A percentile compares a stretch with the other conserved stretches of the same genome.
phyloP scores from a whole-genome alignment of 2,113 vertebrate genomes.

The Psammodynastes pulverulentus region DNA sequence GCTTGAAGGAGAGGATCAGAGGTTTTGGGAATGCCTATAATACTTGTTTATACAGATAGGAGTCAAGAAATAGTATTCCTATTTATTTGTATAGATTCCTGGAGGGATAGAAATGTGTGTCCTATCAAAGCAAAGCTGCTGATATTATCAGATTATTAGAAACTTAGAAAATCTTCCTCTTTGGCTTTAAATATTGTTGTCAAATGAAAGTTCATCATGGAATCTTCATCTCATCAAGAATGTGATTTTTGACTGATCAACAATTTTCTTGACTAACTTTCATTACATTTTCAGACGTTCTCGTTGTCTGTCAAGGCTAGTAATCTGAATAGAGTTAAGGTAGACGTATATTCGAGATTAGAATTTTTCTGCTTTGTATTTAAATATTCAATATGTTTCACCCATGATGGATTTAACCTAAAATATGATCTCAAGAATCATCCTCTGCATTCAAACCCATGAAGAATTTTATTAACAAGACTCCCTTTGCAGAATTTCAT shows the following conservation, averaged over 20 bases:
- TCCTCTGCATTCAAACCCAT: not conserved
- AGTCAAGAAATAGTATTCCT: not conserved
- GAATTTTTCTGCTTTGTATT: not conserved
- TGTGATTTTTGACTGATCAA: not conserved
- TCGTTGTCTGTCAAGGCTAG: not conserved
- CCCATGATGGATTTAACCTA: not conserved
- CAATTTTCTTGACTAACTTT: not conserved
- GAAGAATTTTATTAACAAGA: not conserved
- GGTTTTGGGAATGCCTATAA: not conserved
- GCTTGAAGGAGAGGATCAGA: not conserved
- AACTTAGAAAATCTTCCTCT: not conserved
- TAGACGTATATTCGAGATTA: not conserved
- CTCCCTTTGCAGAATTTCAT: not conserved
- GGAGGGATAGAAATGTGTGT: not conserved
- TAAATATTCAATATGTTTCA: not conserved
- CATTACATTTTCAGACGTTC: not conserved
- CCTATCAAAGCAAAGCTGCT: not conserved
- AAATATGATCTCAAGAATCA: not conserved
- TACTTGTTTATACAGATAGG: not conserved
- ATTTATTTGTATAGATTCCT: not conserved
- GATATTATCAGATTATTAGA: not conserved
- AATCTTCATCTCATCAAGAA: not conserved
- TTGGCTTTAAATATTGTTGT: not conserved
- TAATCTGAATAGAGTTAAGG: not conserved
- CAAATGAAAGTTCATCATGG: not conserved